These are phyloP conservation scores for Perdita meconis DNA, from an alignment of 2,888 invertebrate genomes.

Conservation along the genomic window DNA sequence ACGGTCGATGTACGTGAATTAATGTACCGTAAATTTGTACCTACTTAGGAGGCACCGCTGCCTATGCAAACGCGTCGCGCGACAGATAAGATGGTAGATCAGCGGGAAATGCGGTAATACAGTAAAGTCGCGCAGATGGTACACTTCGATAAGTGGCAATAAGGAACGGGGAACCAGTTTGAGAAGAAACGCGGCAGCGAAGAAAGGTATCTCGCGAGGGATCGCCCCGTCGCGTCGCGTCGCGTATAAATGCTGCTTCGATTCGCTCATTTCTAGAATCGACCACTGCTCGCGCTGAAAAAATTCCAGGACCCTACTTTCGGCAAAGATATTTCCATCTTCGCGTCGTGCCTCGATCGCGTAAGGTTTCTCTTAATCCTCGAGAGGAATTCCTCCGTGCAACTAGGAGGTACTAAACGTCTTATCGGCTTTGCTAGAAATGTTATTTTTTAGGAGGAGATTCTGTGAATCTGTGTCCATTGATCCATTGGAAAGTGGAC, in stretches of 20 bases:
- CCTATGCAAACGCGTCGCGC: not conserved
- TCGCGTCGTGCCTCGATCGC: not conserved
- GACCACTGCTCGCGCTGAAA: conserved; percentile 25
- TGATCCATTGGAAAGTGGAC: no score
- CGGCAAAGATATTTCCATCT: not conserved
- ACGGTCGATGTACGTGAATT: conserved; percentile 10
- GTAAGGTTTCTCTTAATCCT: no score
- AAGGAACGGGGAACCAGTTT: conserved; percentile 38
- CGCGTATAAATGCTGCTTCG: conserved; percentile 16
- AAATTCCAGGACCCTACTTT: not conserved
- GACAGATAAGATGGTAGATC: conserved; percentile 15
- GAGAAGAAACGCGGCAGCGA: conserved; percentile 25
- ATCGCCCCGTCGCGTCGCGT: conserved; percentile 25
- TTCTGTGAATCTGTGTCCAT: not conserved
- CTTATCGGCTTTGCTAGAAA: not conserved
- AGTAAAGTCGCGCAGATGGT: conserved; percentile 38
- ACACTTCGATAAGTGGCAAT: conserved; percentile 43
- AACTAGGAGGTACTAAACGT: not conserved
- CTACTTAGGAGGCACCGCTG: not conserved
- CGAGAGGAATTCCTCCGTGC: not conserved
- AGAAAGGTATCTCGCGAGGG: conserved; percentile 25
- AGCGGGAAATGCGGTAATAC: conserved; percentile 19
- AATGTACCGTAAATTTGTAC: conserved; percentile 30
- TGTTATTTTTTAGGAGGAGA: not conserved
- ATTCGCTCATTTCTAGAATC: conserved; percentile 6